A percentile compares a stretch with the other conserved stretches of the same genome.
phyloP scores from a whole-genome alignment of 1,140 invertebrate genomes.

The Drosophila kepulauana region DNA sequence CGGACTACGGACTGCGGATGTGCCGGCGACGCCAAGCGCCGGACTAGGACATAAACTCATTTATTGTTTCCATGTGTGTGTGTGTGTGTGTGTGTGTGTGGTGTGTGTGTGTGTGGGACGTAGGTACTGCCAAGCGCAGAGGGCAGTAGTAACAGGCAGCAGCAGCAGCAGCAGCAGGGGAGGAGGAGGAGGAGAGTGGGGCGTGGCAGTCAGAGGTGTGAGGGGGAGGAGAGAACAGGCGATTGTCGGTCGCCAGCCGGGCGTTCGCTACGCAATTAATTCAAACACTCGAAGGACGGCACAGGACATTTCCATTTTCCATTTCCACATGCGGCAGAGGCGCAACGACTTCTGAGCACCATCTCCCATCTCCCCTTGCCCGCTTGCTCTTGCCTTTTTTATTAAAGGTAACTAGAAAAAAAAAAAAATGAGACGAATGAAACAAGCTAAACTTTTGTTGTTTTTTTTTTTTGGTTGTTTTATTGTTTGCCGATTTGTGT shows the following conservation, averaged over 20 bases:
- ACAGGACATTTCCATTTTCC: slow-evolving; percentile 58
- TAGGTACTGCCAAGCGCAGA: slow-evolving; percentile 15
- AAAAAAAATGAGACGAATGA: neutral
- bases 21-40: slow-evolving; percentile 57
- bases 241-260: slow-evolving; percentile 68
- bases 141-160: neutral
- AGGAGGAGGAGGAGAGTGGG: neutral
- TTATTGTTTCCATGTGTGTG: slow-evolving; percentile 58
- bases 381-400: slow-evolving; percentile 12
- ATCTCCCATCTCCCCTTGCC: neutral
- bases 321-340: slow-evolving; percentile 11
- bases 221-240: neutral
- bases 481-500: slow-evolving; percentile 42
- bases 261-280: slow-evolving; percentile 80
- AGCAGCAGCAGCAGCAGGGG: too few relatives aligned
- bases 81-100: slow-evolving; percentile 54
- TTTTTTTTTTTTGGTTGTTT: slow-evolving; percentile 20
- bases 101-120: slow-evolving; percentile 41
- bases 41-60: slow-evolving; percentile 81
- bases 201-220: neutral
- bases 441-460: slow-evolving; percentile 11
- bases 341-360: neutral
- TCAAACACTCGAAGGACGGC: slow-evolving; percentile 80
- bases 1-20: slow-evolving; percentile 44
- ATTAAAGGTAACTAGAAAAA: slow-evolving; percentile 47